phyloP scores from a whole-genome alignment of 2,888 invertebrate species.

The Agrilus biguttatus region DNA sequence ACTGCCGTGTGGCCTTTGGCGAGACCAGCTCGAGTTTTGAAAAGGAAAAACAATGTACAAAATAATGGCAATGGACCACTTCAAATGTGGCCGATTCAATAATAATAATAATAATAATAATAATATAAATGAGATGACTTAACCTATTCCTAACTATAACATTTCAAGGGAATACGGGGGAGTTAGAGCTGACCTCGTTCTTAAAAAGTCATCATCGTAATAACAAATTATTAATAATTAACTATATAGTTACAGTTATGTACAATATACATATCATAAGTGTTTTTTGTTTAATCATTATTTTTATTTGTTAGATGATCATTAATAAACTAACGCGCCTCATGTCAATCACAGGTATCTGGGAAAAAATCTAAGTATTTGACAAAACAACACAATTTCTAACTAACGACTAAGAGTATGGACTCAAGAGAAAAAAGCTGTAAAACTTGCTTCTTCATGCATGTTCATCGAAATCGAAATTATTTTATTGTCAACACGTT shows the following conservation, averaged over 20 bases:
- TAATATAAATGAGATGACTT: constrained; percentile 3
- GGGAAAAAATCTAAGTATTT: constrained; percentile 16
- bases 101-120: too few species aligned
- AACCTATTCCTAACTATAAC: constrained; percentile 13
- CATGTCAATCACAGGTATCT: constrained; percentile 22
- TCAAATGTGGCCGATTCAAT: constrained; percentile 10
- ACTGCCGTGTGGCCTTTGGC: constrained; percentile 17
- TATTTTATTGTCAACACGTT: too few species aligned
- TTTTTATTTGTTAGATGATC: constrained; percentile 6
- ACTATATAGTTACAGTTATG: background rate
- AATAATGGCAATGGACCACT: constrained; percentile 7
- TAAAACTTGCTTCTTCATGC: too few species aligned
- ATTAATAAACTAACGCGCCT: background rate
- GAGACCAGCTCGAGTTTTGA: constrained; percentile 26
- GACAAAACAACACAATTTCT: constrained; percentile 13
- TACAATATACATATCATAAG: constrained; percentile 6
- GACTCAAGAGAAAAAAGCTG: constrained; percentile 5
- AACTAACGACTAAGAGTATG: constrained; percentile 13
- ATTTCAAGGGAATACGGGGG: constrained; percentile 21
- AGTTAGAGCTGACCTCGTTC: constrained; percentile 23
- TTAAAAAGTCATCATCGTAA: constrained; percentile 4
- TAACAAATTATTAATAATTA: too few species aligned
- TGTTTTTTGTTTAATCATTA: constrained; percentile 4
- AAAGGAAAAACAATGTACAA: constrained; percentile 5
- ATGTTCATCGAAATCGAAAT: too few species aligned